These are phyloP conservation scores for Electrophaes corylata DNA, from an alignment of 2,888 invertebrate genomes.

Conservation along the genomic window DNA sequence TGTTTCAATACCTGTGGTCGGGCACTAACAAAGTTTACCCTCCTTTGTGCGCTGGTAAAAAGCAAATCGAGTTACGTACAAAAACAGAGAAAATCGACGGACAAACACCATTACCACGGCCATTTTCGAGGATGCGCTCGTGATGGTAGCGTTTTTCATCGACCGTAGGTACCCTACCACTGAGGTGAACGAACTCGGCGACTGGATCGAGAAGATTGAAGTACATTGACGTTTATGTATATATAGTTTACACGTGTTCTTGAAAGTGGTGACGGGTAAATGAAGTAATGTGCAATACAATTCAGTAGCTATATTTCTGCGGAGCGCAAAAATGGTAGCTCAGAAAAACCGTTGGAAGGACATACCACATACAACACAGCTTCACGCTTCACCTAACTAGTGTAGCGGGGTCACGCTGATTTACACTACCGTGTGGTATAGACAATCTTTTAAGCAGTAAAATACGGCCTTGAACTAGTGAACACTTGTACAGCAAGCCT, in stretches of 20 bases:
- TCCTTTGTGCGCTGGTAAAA: constrained; percentile 74
- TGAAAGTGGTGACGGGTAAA: too few relatives aligned
- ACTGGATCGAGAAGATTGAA: neutral
- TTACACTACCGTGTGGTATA: too few relatives aligned
- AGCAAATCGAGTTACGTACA: constrained; percentile 82
- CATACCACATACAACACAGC: too few relatives aligned
- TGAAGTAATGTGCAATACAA: neutral
- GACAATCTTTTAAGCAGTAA: too few relatives aligned
- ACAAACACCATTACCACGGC: constrained; percentile 82
- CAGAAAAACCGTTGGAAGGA: too few relatives aligned
- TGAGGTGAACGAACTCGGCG: constrained; percentile 27
- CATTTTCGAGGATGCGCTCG: constrained; percentile 79
- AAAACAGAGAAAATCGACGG: constrained; percentile 82
- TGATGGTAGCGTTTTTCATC: constrained; percentile 77
- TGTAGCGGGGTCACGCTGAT: too few relatives aligned
- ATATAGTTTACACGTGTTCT: neutral
- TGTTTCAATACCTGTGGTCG: neutral
- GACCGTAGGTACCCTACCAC: constrained; percentile 29
- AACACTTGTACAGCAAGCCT: too few relatives aligned
- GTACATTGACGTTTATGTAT: constrained; percentile 48
- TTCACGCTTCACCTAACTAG: too few relatives aligned
- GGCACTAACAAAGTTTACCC: constrained; percentile 77
- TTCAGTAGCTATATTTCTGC: too few relatives aligned
- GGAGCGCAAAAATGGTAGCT: too few relatives aligned
- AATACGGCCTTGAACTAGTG: too few relatives aligned